Evolutionary conservation across 2,113 vertebrate species (phyloP), one percentile per base, ranked within the genome.

Genomic region (Toxotes chatareus): DNA sequence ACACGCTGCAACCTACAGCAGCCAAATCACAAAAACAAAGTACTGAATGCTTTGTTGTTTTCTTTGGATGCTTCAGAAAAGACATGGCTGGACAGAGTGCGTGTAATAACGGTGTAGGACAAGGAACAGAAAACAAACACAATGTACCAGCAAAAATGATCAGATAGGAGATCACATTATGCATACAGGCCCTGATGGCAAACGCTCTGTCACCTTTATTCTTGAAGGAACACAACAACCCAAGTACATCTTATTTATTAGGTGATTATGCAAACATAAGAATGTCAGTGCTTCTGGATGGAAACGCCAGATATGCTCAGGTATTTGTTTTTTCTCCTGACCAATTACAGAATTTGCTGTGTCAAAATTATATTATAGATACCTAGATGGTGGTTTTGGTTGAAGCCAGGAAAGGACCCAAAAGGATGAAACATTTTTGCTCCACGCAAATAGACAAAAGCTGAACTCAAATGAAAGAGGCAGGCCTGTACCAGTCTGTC

Each of bases 21-120:
- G 38, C 42, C 8, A 14, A 63, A 73, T 21, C 21, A 44, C 44
- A 73, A 63, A 83, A 67, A 34, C 64, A 62, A 44, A 59, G n/a
- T 27, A 40, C 0, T 56, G 44, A 70, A 69, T 60, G 40, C 11
- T 60, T 70, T 56, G 73, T 65, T 53, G 16, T 84, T 82, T 84
- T 75, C 34, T 78, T 79, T 68, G 55, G 34, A 74, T n/a, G 49
- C 27, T 32, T 38, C 40, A 77, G 47, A 67, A 59, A 40, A 72
- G 38, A 64, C 40, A 59, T 5, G 5, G 53, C 3, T 63, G 36
- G 16, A 56, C 27, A 78, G 16, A 77, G 31, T 38, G 34, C 0
- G 0, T 49, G 34, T 66, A 34, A 62, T 61, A 64, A 67, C 16
- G 2, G 8, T 7, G 1, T 14, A 55, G 65, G 31, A 65, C 23